phyloP scores from a whole-genome alignment of 2,888 invertebrate genomes.

The Chydorus sphaericus region DNA sequence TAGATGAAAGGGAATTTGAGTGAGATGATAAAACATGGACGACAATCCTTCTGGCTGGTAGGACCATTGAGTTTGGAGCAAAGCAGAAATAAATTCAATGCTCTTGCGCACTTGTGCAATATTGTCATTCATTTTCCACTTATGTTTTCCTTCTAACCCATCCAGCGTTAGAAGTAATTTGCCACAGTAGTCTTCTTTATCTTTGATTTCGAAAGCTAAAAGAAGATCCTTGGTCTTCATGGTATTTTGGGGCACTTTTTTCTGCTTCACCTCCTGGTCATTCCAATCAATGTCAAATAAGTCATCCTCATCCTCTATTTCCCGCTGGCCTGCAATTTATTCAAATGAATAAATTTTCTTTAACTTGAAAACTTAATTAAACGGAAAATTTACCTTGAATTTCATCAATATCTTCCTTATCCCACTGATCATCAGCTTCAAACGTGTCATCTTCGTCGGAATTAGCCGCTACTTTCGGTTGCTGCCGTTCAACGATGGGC shows the following conservation, averaged over 20 bases:
- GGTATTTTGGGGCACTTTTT: no score
- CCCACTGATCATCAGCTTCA: slow-evolving; percentile 9
- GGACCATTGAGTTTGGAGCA: no score
- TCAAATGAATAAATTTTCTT: background rate
- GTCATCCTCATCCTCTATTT: slow-evolving; percentile 1
- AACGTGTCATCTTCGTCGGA: background rate
- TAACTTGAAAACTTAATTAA: background rate
- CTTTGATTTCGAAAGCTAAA: background rate
- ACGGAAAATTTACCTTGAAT: background rate
- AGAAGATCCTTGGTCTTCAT: background rate
- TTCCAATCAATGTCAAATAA: background rate
- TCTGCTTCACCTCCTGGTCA: no score
- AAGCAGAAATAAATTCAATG: no score
- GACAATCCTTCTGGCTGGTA: no score
- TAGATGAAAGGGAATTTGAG: background rate
- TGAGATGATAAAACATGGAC: no score
- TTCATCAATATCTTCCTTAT: slow-evolving; percentile 11
- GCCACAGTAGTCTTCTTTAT: no score
- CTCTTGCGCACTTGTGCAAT: no score
- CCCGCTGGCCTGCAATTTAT: background rate
- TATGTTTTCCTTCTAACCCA: background rate
- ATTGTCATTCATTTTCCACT: no score
- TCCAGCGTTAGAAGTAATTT: no score
- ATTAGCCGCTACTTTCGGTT: background rate
- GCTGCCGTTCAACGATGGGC: no score